Evolutionary conservation across 2,797 vertebrate genomes (phyloP).

Genomic region (Parauchenoglanis punctatus): DNA sequence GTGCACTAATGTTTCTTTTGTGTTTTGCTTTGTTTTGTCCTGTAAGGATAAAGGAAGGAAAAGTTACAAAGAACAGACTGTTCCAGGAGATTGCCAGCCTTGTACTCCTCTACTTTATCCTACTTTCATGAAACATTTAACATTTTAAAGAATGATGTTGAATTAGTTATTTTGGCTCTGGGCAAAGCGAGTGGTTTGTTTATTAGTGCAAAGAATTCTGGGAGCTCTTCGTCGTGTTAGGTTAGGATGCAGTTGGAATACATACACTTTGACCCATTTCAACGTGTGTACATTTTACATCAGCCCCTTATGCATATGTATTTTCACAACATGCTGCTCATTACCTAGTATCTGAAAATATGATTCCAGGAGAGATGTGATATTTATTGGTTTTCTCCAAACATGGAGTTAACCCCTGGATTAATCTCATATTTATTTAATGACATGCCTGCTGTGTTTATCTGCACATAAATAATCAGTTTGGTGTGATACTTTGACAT

Average conservation of each 20-base stretch:
- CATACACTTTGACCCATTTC: too few species aligned
- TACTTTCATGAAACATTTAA: slow-evolving; percentile 20
- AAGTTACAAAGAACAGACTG: slow-evolving; percentile 51
- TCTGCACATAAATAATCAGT: neutral
- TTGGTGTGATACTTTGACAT: neutral
- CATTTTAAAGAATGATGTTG: neutral
- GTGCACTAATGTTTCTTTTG: neutral
- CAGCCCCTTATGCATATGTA: neutral
- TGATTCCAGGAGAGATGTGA: neutral
- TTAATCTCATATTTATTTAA: neutral
- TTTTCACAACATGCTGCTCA: neutral
- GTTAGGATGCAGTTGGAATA: neutral
- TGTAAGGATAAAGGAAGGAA: slow-evolving; percentile 47
- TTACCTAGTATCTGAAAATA: neutral
- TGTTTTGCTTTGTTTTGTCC: slow-evolving; percentile 44
- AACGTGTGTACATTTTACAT: neutral
- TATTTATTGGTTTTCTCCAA: neutral
- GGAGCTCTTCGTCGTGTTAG: neutral
- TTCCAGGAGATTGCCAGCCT: slow-evolving; percentile 28
- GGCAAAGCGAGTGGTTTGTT: neutral
- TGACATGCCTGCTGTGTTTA: too few species aligned
- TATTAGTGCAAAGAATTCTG: neutral
- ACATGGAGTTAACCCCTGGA: neutral
- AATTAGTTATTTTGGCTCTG: neutral
- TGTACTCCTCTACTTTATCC: slow-evolving; percentile 27